Percentiles rank a stretch among this genome's conserved stretches.
phyloP scores from a whole-genome alignment of 2,113 vertebrate genomes.

The Cariama cristata region DNA sequence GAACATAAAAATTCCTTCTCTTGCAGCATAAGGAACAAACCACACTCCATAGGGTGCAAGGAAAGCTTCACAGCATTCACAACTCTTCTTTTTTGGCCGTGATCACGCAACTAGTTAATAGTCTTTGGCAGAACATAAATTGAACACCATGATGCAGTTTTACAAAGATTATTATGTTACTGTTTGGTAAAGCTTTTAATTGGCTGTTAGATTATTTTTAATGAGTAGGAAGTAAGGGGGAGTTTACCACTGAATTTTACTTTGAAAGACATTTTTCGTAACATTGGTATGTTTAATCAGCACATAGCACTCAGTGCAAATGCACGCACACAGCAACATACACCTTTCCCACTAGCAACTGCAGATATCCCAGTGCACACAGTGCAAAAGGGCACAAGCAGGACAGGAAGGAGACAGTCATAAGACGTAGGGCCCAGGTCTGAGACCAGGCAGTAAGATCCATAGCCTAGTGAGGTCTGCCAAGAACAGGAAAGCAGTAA shows the following conservation, averaged over 20 bases:
- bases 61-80: neutral
- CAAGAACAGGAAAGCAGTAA: neutral
- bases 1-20: neutral
- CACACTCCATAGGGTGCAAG: neutral
- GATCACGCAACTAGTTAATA: neutral
- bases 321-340: accelerated
- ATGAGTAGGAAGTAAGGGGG: neutral
- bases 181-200: conserved; percentile 16
- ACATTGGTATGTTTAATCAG: neutral
- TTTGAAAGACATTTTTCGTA: conserved; percentile 7
- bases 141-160: neutral
- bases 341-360: neutral
- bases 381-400: neutral
- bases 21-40: neutral
- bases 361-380: neutral
- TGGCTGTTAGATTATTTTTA: conserved; percentile 6
- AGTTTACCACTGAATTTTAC: neutral
- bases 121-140: neutral
- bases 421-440: neutral
- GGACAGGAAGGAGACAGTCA: neutral
- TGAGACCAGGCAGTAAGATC: neutral
- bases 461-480: neutral
- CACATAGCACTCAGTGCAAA: neutral
- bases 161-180: neutral
- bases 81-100: neutral